Base-by-base conservation (phyloP, 1,140 invertebrate species). In the Cryptotermes secundus region DNA sequence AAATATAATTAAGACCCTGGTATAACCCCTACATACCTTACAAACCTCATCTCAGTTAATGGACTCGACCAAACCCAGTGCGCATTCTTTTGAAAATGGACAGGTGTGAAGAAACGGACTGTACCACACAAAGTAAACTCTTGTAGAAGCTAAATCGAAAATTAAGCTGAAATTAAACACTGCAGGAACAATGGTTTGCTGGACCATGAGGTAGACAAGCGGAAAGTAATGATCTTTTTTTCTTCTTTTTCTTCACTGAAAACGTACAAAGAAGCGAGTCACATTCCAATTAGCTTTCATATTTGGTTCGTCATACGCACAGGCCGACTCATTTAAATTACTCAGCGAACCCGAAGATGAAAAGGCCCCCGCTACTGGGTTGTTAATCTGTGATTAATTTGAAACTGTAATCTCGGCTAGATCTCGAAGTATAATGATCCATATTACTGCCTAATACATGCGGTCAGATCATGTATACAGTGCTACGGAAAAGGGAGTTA, bases 311-410 rank as follows among this genome's bases (percentile, higher is more conserved):
- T 59, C 26, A 59, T n/a, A 59, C 22, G 6, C 53, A n/a, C 22
- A 14, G 53, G 19, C 53, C 22, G 24, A 59, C 53, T 16, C 53
- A 22, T 59, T 59, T 59, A 59, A 59, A 26, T 59, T 59, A 59
- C 53, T n/a, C 53, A 59, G 53, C 24, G 22, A 59, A 59, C 16
- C 53, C 19, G 53, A 14, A 59, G 53, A 10, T 22, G 53, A 59
- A 59, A 59, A n/a, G 53, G 12, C 53, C 24, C 19, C 53, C 53
- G 53, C 53, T 59, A 59, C 53, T 59, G 53, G 53, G 53, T 59
- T 59, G 53, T 59, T 59, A 59, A 59, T 59, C 53, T 59, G 26
- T 59, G 53, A 59, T 59, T 59, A 59, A 59, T 59, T 59, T 59
- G 22, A 59, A 22, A 59, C 26, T 22, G 53, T 59, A 59, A 59